Evolutionary conservation across 2,797 vertebrate species (phyloP).

Genomic region (Danio jaintianensis): DNA sequence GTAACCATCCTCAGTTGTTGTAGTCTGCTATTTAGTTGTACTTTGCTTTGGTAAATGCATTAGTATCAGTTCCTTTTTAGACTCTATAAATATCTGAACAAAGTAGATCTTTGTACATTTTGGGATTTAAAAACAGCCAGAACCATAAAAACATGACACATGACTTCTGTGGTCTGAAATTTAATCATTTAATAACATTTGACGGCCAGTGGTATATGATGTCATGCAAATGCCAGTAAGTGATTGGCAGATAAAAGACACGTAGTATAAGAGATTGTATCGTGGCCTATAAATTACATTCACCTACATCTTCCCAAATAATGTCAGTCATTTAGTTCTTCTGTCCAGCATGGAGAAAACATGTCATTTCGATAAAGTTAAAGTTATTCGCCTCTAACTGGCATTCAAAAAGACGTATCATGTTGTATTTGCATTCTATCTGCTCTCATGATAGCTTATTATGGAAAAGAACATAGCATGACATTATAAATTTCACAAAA

Average conservation of each 20-base stretch:
- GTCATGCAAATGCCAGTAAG: constrained; percentile 7
- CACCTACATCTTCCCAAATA: neutral
- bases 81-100: constrained; percentile 18
- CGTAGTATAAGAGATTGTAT: neutral
- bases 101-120: constrained; percentile 24
- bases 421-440: constrained; percentile 15
- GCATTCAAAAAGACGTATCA: constrained; percentile 18
- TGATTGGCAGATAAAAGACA: neutral
- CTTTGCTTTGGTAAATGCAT: neutral
- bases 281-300: neutral
- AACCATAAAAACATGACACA: neutral
- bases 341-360: neutral
- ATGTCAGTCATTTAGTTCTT: neutral
- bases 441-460: neutral
- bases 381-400: neutral
- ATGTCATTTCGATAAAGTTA: constrained; percentile 16
- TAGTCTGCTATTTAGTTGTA: neutral
- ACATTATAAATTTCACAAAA: constrained; percentile 20
- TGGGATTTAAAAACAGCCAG: neutral
- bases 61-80: neutral
- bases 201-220: neutral
- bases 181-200: neutral
- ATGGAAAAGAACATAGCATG: neutral
- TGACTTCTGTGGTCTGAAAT: neutral
- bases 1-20: neutral